These are phyloP conservation scores for Nyctalus aviator DNA, from an alignment of 2,797 vertebrate species.

Conservation along the genomic window DNA sequence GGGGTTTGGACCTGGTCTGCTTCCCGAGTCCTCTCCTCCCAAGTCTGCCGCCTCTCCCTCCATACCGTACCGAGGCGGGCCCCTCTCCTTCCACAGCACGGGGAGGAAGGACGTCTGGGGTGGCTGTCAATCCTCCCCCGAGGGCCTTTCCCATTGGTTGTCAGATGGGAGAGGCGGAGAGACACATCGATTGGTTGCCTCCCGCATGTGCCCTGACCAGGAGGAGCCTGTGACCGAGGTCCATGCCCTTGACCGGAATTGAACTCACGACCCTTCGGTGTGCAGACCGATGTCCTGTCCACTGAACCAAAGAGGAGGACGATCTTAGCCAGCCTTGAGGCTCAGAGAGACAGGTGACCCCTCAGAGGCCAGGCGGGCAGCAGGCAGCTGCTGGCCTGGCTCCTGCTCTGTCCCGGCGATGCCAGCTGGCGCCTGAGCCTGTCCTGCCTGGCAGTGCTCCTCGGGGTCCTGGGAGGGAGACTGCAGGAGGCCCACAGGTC, in stretches of 20 bases:
- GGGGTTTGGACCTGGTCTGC: not conserved
- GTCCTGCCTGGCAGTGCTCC: not conserved
- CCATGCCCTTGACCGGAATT: too few relatives aligned
- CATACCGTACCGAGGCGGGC: not conserved
- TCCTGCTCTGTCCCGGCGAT: too few relatives aligned
- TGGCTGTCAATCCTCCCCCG: too few relatives aligned
- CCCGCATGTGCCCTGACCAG: too few relatives aligned
- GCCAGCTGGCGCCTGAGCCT: accelerated
- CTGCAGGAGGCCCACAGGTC: not conserved
- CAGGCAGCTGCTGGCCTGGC: too few relatives aligned
- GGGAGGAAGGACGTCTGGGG: not conserved
- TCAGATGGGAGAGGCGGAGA: too few relatives aligned
- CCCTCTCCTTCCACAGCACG: not conserved
- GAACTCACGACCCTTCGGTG: too few relatives aligned
- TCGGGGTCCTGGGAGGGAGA: accelerated
- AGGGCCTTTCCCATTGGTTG: too few relatives aligned
- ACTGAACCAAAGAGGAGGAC: too few relatives aligned
- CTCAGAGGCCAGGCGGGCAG: accelerated
- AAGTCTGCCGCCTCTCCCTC: not conserved
- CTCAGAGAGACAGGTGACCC: not conserved
- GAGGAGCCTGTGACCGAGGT: too few relatives aligned
- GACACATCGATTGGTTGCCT: too few relatives aligned
- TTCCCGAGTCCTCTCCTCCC: accelerated
- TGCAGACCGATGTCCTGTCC: too few relatives aligned
- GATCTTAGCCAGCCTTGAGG: not conserved